These are phyloP conservation scores for Eledone cirrhosa DNA, from an alignment of 2,888 invertebrate species.

Conservation along the genomic window DNA sequence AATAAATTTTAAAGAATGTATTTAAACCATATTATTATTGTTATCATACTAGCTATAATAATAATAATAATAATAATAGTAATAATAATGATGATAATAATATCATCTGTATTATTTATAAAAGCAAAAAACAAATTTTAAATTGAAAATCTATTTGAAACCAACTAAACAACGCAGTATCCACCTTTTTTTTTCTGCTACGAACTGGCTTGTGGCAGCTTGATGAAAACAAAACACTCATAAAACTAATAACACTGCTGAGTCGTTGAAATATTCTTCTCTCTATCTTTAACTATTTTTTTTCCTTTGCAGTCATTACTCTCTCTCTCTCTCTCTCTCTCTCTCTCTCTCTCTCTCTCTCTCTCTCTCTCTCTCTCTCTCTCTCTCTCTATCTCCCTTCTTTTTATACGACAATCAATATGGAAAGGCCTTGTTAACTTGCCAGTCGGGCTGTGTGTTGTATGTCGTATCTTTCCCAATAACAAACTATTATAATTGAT, in stretches of 20 bases:
- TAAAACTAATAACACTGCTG: slow-evolving; percentile 13
- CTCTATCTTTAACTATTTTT: neutral
- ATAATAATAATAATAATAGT: too few species aligned
- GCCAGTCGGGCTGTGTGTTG: slow-evolving; percentile 26
- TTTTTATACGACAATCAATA: slow-evolving; percentile 21
- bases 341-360: neutral
- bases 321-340: neutral
- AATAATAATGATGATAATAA: too few species aligned
- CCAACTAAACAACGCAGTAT: slow-evolving; percentile 23
- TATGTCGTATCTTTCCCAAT: slow-evolving; percentile 18
- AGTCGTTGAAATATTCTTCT: slow-evolving; percentile 3
- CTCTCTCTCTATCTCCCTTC: neutral
- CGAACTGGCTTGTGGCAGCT: slow-evolving; percentile 28
- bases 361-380: neutral
- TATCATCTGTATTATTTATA: too few species aligned
- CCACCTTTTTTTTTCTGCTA: slow-evolving; percentile 20
- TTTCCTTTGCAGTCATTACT: too few species aligned
- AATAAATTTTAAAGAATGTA: neutral
- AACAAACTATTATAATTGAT: slow-evolving; percentile 2
- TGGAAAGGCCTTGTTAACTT: slow-evolving; percentile 28
- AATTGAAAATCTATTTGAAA: neutral
- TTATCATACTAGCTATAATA: too few species aligned
- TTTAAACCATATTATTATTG: too few species aligned
- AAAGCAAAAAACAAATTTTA: neutral
- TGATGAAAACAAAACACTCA: neutral